phyloP scores from a whole-genome alignment of 2,113 vertebrate species.

The Centropristis striata region DNA sequence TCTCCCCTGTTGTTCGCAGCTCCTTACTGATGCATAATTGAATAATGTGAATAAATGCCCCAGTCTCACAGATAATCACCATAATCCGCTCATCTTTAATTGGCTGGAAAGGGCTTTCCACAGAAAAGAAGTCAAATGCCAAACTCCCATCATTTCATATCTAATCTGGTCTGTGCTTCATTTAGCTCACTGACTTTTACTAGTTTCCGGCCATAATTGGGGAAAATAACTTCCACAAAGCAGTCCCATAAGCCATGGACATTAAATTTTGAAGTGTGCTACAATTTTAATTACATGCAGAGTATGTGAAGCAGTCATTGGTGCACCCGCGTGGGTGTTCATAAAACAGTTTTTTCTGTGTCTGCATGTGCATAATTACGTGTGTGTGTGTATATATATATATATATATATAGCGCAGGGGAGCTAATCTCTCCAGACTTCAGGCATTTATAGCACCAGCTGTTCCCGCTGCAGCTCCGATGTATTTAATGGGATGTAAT shows the following conservation, averaged over 20 bases:
- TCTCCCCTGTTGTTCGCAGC: slow-evolving; percentile 30
- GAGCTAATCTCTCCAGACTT: slow-evolving; percentile 50
- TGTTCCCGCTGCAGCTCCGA: slow-evolving; percentile 45
- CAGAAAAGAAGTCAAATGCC: slow-evolving; percentile 42
- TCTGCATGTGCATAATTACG: slow-evolving; percentile 14
- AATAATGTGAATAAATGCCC: slow-evolving; percentile 66
- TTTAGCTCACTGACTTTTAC: slow-evolving; percentile 15
- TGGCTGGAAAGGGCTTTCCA: slow-evolving; percentile 51
- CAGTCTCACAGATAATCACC: slow-evolving; percentile 70
- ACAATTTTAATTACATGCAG: slow-evolving; percentile 49
- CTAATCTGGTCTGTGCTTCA: slow-evolving; percentile 20
- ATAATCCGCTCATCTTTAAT: slow-evolving; percentile 74
- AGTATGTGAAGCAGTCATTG: neutral
- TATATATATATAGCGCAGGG: slow-evolving; percentile 25
- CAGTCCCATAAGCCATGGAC: neutral
- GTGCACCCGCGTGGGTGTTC: slow-evolving; percentile 23
- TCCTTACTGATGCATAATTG: slow-evolving; percentile 65
- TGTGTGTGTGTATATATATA: slow-evolving; percentile 7
- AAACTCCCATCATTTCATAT: slow-evolving; percentile 29
- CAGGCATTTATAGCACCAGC: slow-evolving; percentile 46
- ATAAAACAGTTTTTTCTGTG: neutral
- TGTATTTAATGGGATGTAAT: slow-evolving; percentile 31
- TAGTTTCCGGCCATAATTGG: neutral
- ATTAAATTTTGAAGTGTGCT: slow-evolving; percentile 18
- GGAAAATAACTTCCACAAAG: neutral